Base-by-base conservation (phyloP, 1,140 invertebrate species). In the Rhagoletis pomonella region DNA sequence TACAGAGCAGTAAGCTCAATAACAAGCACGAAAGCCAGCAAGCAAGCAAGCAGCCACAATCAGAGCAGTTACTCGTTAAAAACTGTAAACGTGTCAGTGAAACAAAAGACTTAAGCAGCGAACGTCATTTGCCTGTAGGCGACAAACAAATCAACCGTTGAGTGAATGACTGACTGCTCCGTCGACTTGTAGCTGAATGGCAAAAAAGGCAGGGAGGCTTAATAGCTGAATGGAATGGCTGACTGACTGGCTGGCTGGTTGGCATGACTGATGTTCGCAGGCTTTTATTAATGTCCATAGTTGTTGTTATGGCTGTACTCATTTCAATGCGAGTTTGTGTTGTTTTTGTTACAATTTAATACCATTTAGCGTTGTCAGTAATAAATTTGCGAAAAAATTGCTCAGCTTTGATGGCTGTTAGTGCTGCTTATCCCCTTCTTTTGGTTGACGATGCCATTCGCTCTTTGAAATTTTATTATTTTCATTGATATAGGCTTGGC, bases 61-160 rank as follows among this genome's bases (percentile, higher is more conserved):
- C 73, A 81, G 73, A 81, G 73, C 73, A 81, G 44, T 55, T 81
- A 81, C 73, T 55, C 73, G 73, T 81, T 81, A 81, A 81, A 81
- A 55, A 47, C 42, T 55, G 47, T 42, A 81, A 58, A 81, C 47
- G 73, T 81, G 47, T 55, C 73, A 81, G 47, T 81, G 73, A 81
- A 81, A 81, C 73, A 81, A 81, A 81, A 81, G 73, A 81, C 73
- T 81, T 81, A 17, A 81, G 19, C 73, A 81, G 44, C 47, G 73
- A 81, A 81, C 73, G 73, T 81, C 73, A 81, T 55, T 55, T 29
- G 73, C 50, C 73, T 29, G 73, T n/a, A 81, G 47, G 73, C 73
- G 73, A 81, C 73, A 50, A 81, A 81, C 47, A 81, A 58, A 81
- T 81, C 73, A 81, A 55, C 73, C 6, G 55, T 81, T 81, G 47